Evolutionary conservation across 2,113 vertebrate species (phyloP).

Genomic region (Zonotrichia leucophrys): DNA sequence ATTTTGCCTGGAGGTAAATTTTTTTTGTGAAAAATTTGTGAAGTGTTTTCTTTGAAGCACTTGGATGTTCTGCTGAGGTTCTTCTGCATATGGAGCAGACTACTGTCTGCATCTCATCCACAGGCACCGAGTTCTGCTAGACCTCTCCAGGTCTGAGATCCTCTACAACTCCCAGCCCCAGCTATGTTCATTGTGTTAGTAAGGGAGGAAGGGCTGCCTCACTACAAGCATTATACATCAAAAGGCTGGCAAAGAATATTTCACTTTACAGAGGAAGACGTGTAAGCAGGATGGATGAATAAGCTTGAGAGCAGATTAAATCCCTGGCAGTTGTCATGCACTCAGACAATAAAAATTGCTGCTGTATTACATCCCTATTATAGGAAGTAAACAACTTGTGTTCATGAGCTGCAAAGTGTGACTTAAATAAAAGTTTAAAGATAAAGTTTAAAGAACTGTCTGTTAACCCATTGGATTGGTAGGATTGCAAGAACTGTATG

Average conservation of each 20-base stretch:
- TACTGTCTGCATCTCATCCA: neutral
- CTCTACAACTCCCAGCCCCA: neutral
- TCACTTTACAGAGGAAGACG: neutral
- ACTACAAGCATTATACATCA: neutral
- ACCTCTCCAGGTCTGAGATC: neutral
- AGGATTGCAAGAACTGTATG: neutral
- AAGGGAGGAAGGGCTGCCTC: neutral
- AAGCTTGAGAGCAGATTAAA: neutral
- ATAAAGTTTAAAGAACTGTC: neutral
- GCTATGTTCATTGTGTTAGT: neutral
- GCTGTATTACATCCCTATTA: neutral
- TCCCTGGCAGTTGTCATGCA: neutral
- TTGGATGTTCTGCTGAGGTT: neutral
- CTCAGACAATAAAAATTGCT: neutral
- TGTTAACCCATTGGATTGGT: neutral
- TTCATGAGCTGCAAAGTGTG: neutral
- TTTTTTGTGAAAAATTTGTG: neutral
- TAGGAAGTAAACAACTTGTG: neutral
- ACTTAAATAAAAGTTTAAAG: neutral
- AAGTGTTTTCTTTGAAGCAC: neutral
- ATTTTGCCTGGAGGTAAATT: neutral
- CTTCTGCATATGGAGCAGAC: neutral
- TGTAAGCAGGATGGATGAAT: neutral
- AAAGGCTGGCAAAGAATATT: neutral
- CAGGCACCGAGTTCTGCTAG: neutral